Evolutionary conservation across 2,888 invertebrate species (phyloP).

Genomic region (Allolobophora icterica): DNA sequence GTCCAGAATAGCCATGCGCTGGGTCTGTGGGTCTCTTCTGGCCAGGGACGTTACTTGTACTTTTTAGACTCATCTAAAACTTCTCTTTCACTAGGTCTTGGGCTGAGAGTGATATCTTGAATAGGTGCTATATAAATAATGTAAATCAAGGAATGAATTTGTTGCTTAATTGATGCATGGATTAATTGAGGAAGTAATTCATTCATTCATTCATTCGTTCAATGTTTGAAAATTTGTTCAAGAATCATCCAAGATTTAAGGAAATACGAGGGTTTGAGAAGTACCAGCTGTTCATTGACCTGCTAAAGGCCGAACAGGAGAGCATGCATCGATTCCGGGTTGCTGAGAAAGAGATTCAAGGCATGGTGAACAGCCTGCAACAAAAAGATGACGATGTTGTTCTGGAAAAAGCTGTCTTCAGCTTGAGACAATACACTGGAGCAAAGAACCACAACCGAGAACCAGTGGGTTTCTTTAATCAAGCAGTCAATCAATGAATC

Average conservation of each 20-base stretch:
- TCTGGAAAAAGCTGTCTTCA: neutral
- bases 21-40: neutral
- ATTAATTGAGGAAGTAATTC: neutral
- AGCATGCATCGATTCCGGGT: neutral
- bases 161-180: neutral
- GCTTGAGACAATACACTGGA: neutral
- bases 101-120: neutral
- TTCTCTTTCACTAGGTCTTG: neutral
- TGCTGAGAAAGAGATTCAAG: neutral
- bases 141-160: neutral
- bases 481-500: neutral
- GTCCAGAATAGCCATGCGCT: neutral
- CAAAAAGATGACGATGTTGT: constrained; percentile 8
- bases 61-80: no score
- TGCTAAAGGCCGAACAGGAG: neutral
- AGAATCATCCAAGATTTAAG: constrained; percentile 11
- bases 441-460: neutral
- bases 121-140: neutral
- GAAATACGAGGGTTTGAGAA: neutral
- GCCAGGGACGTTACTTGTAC: no score
- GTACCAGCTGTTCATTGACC: constrained; percentile 8
- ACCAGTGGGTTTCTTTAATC: neutral
- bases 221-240: neutral
- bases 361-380: neutral
- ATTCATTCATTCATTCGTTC: neutral